A percentile compares a stretch with the other conserved stretches of the same genome.
phyloP scores from a whole-genome alignment of 2,113 vertebrate genomes.

The Mustelus asterias region DNA sequence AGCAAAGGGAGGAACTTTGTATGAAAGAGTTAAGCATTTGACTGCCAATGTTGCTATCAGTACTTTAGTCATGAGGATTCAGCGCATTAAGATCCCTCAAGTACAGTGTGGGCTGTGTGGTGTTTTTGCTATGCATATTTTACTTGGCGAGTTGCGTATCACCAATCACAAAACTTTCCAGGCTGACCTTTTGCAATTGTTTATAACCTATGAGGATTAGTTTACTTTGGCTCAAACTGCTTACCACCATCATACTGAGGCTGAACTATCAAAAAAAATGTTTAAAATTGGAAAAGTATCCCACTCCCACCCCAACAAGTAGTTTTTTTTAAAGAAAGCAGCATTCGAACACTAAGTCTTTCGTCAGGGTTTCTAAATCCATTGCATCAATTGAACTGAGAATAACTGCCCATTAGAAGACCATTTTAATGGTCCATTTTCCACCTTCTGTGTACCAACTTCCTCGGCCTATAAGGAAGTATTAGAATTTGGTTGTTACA shows the following conservation, averaged over 20 bases:
- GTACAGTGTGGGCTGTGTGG: not conserved
- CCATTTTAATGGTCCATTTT: not conserved
- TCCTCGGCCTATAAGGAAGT: not conserved
- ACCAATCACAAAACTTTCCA: not conserved
- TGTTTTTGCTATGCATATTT: not conserved
- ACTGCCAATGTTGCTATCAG: not conserved
- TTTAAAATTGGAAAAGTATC: not conserved
- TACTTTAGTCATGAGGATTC: not conserved
- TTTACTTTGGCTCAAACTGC: not conserved
- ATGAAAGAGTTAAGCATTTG: not conserved
- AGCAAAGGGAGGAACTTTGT: not conserved
- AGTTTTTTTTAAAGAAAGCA: not conserved
- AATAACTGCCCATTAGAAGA: not conserved
- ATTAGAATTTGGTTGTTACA: constrained; percentile 43
- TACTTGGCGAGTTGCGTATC: not conserved
- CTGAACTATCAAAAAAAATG: not conserved
- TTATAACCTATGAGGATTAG: not conserved
- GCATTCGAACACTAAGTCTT: not conserved
- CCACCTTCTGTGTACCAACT: not conserved
- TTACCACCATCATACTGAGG: not conserved
- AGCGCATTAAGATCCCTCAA: not conserved
- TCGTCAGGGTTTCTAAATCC: not conserved
- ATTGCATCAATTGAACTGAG: not conserved
- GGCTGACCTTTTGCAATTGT: not conserved
- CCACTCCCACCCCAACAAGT: too few relatives aligned